phyloP scores from a whole-genome alignment of 2,113 vertebrate species.

The Lepus americanus region DNA sequence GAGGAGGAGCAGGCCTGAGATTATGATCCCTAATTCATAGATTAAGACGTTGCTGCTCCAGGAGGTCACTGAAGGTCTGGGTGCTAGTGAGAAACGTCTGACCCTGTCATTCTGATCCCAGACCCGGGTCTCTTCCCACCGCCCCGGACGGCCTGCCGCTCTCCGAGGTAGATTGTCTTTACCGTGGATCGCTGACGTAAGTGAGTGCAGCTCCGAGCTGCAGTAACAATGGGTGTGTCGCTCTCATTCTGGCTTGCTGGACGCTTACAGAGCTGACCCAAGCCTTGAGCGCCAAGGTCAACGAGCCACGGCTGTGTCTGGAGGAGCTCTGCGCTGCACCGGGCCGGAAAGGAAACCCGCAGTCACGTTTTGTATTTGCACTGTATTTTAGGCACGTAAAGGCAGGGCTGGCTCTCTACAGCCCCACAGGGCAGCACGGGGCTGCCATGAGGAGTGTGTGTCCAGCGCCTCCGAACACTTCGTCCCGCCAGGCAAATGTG shows the following conservation, averaged over 20 bases:
- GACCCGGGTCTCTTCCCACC: slow-evolving; percentile 37
- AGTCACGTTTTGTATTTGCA: slow-evolving; percentile 32
- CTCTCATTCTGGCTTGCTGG: slow-evolving; percentile 26
- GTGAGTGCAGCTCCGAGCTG: not conserved
- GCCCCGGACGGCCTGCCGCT: slow-evolving; percentile 19
- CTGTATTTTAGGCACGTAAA: slow-evolving; percentile 54
- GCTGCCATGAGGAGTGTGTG: not conserved
- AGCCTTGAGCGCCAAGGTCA: slow-evolving; percentile 34
- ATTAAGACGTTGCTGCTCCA: slow-evolving; percentile 43
- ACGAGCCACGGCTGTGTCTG: slow-evolving; percentile 10
- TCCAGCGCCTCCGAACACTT: not conserved
- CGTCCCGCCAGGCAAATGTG: not conserved
- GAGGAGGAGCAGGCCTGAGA: slow-evolving; percentile 10
- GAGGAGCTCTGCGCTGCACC: not conserved
- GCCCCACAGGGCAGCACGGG: not conserved
- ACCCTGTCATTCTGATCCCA: slow-evolving; percentile 71
- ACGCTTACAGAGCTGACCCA: not conserved
- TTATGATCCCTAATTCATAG: slow-evolving; percentile 22
- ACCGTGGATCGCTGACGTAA: not conserved
- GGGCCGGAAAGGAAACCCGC: slow-evolving; percentile 15
- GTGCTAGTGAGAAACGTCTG: slow-evolving; percentile 65
- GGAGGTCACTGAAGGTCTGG: slow-evolving; percentile 64
- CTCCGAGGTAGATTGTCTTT: slow-evolving; percentile 57
- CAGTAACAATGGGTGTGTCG: not conserved
- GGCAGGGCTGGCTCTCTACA: not conserved